Evolutionary conservation across 2,797 vertebrate species (phyloP), one percentile per base, ranked within the genome.

Genomic region (Sebastes miniatus): DNA sequence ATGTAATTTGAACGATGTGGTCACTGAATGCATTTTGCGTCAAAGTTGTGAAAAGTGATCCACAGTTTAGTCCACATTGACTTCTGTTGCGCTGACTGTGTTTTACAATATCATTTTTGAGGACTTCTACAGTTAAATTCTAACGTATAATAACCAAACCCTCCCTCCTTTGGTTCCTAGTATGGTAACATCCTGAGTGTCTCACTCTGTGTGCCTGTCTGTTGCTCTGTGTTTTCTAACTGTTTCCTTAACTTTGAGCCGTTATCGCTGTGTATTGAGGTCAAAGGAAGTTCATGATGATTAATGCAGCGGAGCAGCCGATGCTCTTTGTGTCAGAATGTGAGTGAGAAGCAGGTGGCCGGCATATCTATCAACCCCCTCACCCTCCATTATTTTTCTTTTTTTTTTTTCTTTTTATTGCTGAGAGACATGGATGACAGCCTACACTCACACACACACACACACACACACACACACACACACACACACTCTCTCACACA

Each of bases 321-420:
- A 90, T 52, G 84, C 83, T 87, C 89, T 90, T 86, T 83, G 83
- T 92, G 89, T 91, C 91, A 88, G 76, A 80, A 79, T 86, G 91
- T 91, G 87, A 93, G 91, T 93, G 88, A 93, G 85, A 93, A 90
- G 88, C 87, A 93, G 92, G 89, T 92, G 92, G 90, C 78, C 78
- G 16, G 69, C 80, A 68, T 82, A 91, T 92, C 89, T 69, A 89
- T 92, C 89, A 92, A 85, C 83, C 74, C 82, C 82, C 84, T 71
- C 79, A 39, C 58, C 75, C 72, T 34, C 83, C 69, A 36, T 80
- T 67, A 63, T 68, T 66, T 59, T 52, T 9, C 54, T 78, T 77
- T 27, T 70, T 36, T 77, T 52, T 62, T 79, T 59, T 24, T 65
- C 62, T 83, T 87, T 86, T 83, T 83, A 89, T 88, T 87, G 88